Base-by-base conservation (phyloP, 2,888 invertebrate species). In the Oligia fasciuncula region DNA sequence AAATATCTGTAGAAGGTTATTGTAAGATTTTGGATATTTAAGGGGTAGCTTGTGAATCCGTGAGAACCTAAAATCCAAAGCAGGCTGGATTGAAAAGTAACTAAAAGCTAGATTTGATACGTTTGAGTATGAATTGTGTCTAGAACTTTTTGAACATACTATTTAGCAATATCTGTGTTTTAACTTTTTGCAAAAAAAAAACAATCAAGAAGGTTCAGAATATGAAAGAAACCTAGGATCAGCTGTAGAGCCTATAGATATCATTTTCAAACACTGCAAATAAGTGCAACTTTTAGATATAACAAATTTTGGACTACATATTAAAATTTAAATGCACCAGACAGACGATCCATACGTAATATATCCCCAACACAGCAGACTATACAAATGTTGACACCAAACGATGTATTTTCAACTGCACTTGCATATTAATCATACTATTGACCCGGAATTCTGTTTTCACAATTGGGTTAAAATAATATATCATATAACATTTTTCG, bases 251-350 rank as follows among this genome's bases (percentile, higher is more conserved):
- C 23, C 23, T 57, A 57, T 9, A 57, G 9, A 57, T 57, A 23
- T 57, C 4, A 57, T 23, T 57, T 23, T 35, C 9, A 54, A 35
- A 35, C 8, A 35, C 4, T 23, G 2, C 4, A 70, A 70, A 51
- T 35, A 6, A 51, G 35, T 14, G 5, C n/a, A 29, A 29, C 0
- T 29, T 29, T 62, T 35, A 8, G 3, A 17, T 29, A 17, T 3
- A 62, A 62, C 1, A 29, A 62, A 57, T 57, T 54, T 29, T 49
- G 14, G 17, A 60, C 3, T 60, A 62, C 1, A 6, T 40, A 62
- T 35, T 57, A 23, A 23, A 62, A 67, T 72, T 68, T 40, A 62
- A 54, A 79, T 62, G 19, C 62, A 73, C 67, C 54, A 73, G 72
- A 68, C 67, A 79, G 67, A 43, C 46, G 29, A 46, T 49, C 17